Conservation (phyloP, 2,888 invertebrate genomes). For the Callosobruchus maculatus region DNA sequence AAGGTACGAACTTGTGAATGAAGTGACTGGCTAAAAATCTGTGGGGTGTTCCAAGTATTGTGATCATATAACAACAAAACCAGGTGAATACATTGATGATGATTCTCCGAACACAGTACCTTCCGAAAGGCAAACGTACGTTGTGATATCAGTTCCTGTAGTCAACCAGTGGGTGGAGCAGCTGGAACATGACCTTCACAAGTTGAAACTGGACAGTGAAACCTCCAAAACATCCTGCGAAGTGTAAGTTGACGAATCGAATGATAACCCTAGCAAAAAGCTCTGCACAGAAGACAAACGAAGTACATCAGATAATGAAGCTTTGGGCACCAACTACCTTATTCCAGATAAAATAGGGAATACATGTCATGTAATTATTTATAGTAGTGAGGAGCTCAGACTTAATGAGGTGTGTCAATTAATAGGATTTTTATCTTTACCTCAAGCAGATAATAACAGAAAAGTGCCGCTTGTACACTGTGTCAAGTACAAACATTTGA, state of each 20-base stretch:
- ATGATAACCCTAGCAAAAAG: slow-evolving; percentile 10
- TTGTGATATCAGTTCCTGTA: slow-evolving; percentile 62
- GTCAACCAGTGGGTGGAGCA: slow-evolving; percentile 2
- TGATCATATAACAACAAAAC: slow-evolving; percentile 61
- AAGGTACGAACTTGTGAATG: slow-evolving; percentile 66
- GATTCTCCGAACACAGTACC: slow-evolving; percentile 45
- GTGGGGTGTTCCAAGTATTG: slow-evolving; percentile 69
- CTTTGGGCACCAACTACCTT: slow-evolving; percentile 62
- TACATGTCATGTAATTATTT: slow-evolving; percentile 72
- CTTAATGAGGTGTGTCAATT: slow-evolving; percentile 80
- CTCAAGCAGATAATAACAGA: slow-evolving; percentile 53
- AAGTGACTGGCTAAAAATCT: slow-evolving; percentile 53
- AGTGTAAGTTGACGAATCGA: slow-evolving; percentile 21
- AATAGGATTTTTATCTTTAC: slow-evolving; percentile 76
- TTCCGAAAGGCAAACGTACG: slow-evolving; percentile 69
- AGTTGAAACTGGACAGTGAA: slow-evolving; percentile 13
- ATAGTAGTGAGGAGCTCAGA: slow-evolving; percentile 62
- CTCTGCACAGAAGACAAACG: not conserved
- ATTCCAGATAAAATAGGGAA: slow-evolving; percentile 66
- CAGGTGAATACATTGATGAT: slow-evolving; percentile 42
- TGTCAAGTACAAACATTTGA: slow-evolving; percentile 58
- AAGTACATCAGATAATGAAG: not conserved
- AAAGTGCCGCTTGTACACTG: slow-evolving; percentile 84
- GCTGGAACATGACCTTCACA: slow-evolving; percentile 8
- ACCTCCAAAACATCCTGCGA: not conserved